phyloP scores from a whole-genome alignment of 2,888 invertebrate genomes.

The Xestia rhomboidea region DNA sequence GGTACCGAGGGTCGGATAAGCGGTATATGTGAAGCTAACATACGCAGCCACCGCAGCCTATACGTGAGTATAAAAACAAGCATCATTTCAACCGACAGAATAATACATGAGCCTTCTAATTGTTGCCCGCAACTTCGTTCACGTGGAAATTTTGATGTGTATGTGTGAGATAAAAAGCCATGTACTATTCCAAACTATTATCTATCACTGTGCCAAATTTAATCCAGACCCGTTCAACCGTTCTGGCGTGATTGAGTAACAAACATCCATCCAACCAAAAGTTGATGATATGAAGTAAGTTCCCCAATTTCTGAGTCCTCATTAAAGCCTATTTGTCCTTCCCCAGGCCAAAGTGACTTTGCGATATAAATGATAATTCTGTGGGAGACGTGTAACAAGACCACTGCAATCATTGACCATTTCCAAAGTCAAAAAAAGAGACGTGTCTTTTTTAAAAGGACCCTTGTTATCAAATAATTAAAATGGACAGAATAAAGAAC shows the following conservation, averaged over 20 bases:
- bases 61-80: no score
- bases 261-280: no score
- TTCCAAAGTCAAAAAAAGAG: background rate
- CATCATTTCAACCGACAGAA: no score
- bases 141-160: no score
- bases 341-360: background rate
- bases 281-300: background rate
- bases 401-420: background rate
- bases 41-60: no score
- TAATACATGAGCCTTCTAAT: background rate
- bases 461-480: conserved; percentile 65
- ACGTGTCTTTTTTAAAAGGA: conserved; percentile 28
- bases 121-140: no score
- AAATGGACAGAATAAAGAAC: conserved; percentile 55
- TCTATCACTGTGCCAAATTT: no score
- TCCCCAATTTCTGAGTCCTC: background rate
- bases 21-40: background rate
- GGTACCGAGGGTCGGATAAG: background rate
- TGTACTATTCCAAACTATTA: no score
- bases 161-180: no score
- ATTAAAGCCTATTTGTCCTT: background rate
- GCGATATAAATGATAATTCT: background rate
- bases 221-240: no score
- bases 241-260: no score
- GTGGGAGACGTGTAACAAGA: background rate